A percentile compares a stretch with the other conserved stretches of the same genome.
Evolutionary conservation across 2,797 vertebrate genomes (phyloP).

Genomic region (Falco columbarius): DNA sequence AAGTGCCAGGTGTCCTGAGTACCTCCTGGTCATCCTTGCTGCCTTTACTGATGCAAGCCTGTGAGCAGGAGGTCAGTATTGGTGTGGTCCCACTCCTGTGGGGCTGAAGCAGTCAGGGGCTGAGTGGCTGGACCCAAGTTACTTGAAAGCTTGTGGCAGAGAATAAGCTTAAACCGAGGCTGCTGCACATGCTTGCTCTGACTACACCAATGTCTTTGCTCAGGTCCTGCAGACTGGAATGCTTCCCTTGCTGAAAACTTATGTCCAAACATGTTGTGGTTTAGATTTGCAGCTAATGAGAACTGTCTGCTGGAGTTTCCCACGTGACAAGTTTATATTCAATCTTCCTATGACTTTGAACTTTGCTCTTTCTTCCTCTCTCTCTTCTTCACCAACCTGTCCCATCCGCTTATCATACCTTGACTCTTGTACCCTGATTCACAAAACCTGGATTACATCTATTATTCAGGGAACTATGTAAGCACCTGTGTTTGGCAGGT

Average conservation of each 20-base stretch:
- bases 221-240: neutral
- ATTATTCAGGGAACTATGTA: neutral
- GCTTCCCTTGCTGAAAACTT: neutral
- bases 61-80: neutral
- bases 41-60: neutral
- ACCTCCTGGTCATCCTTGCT: neutral
- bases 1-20: neutral
- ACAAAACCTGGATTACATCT: neutral
- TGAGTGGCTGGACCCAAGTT: neutral
- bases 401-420: neutral
- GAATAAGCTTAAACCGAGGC: neutral
- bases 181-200: neutral
- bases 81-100: accelerated
- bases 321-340: neutral
- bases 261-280: accelerated
- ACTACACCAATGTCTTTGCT: neutral
- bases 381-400: neutral
- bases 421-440: neutral
- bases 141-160: neutral
- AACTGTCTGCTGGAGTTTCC: neutral
- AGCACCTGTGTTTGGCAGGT: slow-evolving; percentile 26
- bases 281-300: neutral
- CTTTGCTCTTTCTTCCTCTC: neutral
- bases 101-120: neutral
- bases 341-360: neutral